Conservation (phyloP, 2,113 vertebrate species). For the Ciconia stormi region DNA sequence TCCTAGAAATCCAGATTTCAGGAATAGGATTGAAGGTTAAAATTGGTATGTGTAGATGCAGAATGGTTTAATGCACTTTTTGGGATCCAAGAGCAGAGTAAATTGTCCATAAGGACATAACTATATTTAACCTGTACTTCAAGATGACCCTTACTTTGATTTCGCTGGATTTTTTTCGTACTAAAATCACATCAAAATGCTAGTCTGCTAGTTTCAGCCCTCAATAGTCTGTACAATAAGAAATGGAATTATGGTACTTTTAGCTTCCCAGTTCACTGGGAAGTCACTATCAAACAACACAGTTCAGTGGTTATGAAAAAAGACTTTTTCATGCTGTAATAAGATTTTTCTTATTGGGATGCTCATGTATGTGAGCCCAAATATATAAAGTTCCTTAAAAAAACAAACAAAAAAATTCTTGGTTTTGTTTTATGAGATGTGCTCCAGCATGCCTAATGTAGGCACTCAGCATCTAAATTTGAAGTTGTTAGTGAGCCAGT, state of each 20-base stretch:
- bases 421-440: background rate
- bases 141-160: background rate
- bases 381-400: background rate
- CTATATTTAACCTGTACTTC: background rate
- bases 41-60: background rate
- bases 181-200: background rate
- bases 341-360: background rate
- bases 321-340: background rate
- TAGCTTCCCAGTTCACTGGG: background rate
- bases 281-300: background rate
- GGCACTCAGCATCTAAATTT: background rate
- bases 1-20: background rate
- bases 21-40: background rate
- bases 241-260: background rate
- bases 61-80: background rate
- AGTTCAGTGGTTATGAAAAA: background rate
- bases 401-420: background rate
- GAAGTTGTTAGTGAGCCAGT: background rate
- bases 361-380: background rate
- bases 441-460: background rate
- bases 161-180: background rate
- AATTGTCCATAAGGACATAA: background rate
- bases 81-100: background rate
- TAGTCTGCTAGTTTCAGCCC: background rate
- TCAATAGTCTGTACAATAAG: background rate